Evolutionary conservation across 2,888 invertebrate genomes (phyloP).

Genomic region (Bedellia somnulentella): DNA sequence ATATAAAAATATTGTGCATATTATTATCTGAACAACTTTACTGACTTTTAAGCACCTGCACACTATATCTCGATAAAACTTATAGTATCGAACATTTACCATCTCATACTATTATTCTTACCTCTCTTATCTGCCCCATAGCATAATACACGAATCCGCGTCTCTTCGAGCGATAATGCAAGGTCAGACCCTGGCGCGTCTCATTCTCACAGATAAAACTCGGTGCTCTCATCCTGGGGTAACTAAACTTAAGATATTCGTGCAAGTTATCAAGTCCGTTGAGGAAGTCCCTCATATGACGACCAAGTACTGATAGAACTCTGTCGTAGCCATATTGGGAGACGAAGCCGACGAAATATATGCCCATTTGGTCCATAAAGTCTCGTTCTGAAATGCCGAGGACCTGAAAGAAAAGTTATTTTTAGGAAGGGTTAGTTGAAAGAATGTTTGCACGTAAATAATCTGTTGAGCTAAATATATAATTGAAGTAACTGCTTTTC

Average conservation of each 20-base stretch:
- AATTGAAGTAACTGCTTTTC: no score
- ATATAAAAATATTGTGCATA: no score
- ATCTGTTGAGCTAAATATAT: no score
- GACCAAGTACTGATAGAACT: constrained; percentile 84
- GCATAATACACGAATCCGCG: constrained; percentile 95
- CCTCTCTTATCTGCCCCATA: constrained; percentile 93
- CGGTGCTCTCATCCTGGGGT: constrained; percentile 87
- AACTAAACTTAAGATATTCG: constrained; percentile 95
- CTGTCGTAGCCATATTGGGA: constrained; percentile 94
- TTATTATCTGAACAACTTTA: no score
- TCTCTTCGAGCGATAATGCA: constrained; percentile 92
- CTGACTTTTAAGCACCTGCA: no score
- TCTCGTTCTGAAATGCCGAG: constrained; percentile 84
- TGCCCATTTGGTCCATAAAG: constrained; percentile 94
- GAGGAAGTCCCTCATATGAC: constrained; percentile 93
- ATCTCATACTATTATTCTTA: constrained; percentile 25
- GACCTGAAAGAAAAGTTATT: constrained; percentile 62
- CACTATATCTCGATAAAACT: no score
- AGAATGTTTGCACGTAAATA: neutral
- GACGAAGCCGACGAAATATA: constrained; percentile 90
- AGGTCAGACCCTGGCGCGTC: constrained; percentile 84
- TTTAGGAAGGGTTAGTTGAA: no score
- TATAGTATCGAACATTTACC: no score
- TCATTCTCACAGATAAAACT: constrained; percentile 98
- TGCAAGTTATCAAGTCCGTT: constrained; percentile 96